Conservation (phyloP, 2,888 invertebrate genomes). For the Blastobasis lacticolella region DNA sequence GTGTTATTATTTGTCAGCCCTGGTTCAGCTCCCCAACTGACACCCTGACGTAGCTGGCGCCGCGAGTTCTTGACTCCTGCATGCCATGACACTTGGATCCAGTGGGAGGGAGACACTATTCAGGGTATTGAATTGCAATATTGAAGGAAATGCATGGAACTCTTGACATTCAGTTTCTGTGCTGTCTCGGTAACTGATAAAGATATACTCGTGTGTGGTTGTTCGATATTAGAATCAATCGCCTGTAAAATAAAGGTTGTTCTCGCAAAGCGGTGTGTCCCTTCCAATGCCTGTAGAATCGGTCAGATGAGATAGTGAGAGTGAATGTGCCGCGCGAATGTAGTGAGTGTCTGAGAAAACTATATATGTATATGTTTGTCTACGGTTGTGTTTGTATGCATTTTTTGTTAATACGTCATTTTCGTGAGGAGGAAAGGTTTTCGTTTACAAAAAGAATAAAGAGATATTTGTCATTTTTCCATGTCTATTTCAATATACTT, state of each 20-base stretch:
- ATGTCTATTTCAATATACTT: constrained; percentile 20
- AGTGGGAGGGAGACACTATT: too few species aligned
- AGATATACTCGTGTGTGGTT: too few species aligned
- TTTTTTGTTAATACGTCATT: constrained; percentile 52
- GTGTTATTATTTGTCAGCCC: constrained; percentile 28
- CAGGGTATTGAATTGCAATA: too few species aligned
- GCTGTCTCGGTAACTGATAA: too few species aligned
- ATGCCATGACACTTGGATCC: neutral
- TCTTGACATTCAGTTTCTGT: neutral
- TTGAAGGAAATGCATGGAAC: neutral
- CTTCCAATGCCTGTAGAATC: constrained; percentile 13
- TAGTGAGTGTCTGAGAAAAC: constrained; percentile 12
- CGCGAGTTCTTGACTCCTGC: neutral
- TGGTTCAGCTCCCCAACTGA: constrained; percentile 31
- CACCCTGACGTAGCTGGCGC: neutral
- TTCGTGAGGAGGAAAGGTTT: constrained; percentile 36
- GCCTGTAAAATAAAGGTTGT: neutral
- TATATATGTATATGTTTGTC: constrained; percentile 26
- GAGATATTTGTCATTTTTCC: constrained; percentile 35
- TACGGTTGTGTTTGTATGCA: constrained; percentile 56
- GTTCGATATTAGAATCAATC: too few species aligned
- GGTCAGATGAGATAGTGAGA: constrained; percentile 18
- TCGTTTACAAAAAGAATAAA: constrained; percentile 38
- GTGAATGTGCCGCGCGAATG: constrained; percentile 5
- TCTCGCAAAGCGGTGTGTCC: constrained; percentile 10